Evolutionary conservation across 2,888 invertebrate genomes (phyloP), one percentile per base, ranked within the genome.

Genomic region (Troglohyphantes excavatus): DNA sequence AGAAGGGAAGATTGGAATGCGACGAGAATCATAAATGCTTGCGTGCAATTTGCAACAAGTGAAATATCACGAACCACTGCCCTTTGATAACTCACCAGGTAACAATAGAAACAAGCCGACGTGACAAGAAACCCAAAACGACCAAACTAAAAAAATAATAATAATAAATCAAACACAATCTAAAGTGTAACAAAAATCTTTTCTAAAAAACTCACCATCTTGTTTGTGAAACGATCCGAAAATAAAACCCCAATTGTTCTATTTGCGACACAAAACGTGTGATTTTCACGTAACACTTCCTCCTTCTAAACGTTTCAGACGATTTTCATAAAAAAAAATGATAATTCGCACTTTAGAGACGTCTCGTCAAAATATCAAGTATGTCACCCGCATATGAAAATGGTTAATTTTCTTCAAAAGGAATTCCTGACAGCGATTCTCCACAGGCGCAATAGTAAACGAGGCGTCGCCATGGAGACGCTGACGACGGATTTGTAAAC

Each of bases 391-490:
- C 53, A 82, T 79, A 43, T 53, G 5, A 26, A 59, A 82, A 70
- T 70, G 33, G 61, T 19, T 59, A 39, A 70, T 70, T 79, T 68
- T 70, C 59, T 65, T n/a, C 3, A 39, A 39, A 13, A 53, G 23
- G 23, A 39, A 43, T 39, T 65, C 61, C n/a, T 75, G 23, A 33
- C 21, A 19, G 39, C 2, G 19, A 39, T 33, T 33, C 39, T 21
- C 68, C 9, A 19, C 23, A 3, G 75, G 33, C 63, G 21, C 23
- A 29, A 9, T 19, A 33, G 21, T 61, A 78, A 81, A 70, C 68
- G 81, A 67, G n/a, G 53, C n/a, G 70, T 82, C 17, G 65, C 39
- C 23, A 68, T 82, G 59, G 82, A 9, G 70, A 82, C 82, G 29
- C 23, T 63, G 27, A 17, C 23, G 29, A 11, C 27, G 17, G n/a